Conservation (phyloP, 2,113 vertebrate genomes). For the Plectropomus leopardus region DNA sequence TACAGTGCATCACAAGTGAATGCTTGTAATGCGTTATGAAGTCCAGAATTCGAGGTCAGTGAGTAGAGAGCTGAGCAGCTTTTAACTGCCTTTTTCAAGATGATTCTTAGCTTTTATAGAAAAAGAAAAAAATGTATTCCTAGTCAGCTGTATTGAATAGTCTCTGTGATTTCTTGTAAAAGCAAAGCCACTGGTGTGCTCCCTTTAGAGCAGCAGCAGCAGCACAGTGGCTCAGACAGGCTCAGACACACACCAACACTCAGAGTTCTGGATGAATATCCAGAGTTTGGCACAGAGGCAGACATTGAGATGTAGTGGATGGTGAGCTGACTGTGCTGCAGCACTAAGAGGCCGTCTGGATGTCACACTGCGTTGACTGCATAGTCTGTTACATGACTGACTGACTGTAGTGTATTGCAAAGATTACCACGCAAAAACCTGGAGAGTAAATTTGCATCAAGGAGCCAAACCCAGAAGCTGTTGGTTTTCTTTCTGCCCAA, state of each 20-base stretch:
- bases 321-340: slow-evolving; percentile 2
- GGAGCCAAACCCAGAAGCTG: not conserved
- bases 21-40: too few relatives aligned
- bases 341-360: slow-evolving; percentile 16
- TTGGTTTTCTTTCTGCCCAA: not conserved
- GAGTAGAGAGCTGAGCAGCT: too few relatives aligned
- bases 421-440: not conserved
- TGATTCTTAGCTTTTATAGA: too few relatives aligned
- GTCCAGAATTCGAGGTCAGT: too few relatives aligned
- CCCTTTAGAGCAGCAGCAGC: slow-evolving; percentile 2
- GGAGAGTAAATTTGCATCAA: not conserved
- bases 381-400: not conserved
- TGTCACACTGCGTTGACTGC: slow-evolving; percentile 9
- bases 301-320: not conserved
- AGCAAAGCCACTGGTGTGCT: not conserved
- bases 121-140: too few relatives aligned
- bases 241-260: slow-evolving; percentile 25
- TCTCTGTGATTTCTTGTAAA: not conserved
- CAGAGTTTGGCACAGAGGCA: slow-evolving; percentile 7
- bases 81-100: too few relatives aligned
- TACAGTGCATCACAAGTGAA: too few relatives aligned
- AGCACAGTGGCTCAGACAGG: not conserved
- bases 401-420: not conserved
- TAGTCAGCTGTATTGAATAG: not conserved
- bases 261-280: slow-evolving; percentile 7